Conservation (phyloP, 1,140 invertebrate species). For the Aphidius ervi region DNA sequence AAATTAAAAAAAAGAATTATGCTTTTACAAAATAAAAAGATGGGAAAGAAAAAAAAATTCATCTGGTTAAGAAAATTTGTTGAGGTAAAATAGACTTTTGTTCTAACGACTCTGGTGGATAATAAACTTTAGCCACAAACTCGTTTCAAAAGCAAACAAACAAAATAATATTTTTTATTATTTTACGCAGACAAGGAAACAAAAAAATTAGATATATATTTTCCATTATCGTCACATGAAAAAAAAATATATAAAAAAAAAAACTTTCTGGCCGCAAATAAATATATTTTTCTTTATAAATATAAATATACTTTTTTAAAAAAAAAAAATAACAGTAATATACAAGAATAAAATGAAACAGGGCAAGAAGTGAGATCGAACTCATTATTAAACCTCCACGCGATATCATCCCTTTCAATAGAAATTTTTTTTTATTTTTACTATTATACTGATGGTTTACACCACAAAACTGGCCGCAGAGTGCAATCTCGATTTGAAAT, state of each 20-base stretch:
- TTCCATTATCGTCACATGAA: background rate
- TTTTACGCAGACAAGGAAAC: background rate
- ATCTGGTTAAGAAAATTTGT: conserved; percentile 15
- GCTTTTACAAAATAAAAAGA: background rate
- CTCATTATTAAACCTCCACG: background rate
- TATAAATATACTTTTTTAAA: background rate
- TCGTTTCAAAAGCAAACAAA: conserved; percentile 16
- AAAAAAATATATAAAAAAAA: background rate
- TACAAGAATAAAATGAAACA: conserved; percentile 14
- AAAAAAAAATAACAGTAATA: conserved; percentile 1
- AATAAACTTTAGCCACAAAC: conserved; percentile 15
- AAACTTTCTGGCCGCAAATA: conserved; percentile 2
- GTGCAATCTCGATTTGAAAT: conserved; percentile 24
- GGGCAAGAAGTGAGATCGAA: conserved; percentile 25
- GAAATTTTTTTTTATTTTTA: conserved; percentile 3
- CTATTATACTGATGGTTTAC: conserved; percentile 22
- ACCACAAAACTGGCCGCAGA: conserved; percentile 21
- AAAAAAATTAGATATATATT: conserved; percentile 14
- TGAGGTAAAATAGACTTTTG: conserved; percentile 8
- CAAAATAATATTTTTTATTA: conserved; percentile 6
- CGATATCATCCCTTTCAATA: background rate
- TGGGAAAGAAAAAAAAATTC: conserved; percentile 5
- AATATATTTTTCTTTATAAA: background rate
- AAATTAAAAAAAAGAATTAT: background rate
- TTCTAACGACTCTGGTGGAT: conserved; percentile 5